These are phyloP conservation scores for Papilio protenor DNA, from an alignment of 2,888 invertebrate species.

Conservation along the genomic window DNA sequence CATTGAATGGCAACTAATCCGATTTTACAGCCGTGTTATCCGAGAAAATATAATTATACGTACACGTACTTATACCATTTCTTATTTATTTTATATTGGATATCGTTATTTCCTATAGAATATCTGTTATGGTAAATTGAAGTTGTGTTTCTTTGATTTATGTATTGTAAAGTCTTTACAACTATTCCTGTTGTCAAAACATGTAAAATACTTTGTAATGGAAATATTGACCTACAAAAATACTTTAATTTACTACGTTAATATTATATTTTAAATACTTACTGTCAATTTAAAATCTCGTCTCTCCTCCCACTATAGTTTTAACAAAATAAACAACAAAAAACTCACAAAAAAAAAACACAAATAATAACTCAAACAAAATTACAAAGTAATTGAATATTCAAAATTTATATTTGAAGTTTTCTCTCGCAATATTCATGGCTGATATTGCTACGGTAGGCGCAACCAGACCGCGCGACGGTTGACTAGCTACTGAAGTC, in stretches of 20 bases:
- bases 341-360: not conserved
- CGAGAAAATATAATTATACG: slow-evolving; percentile 41
- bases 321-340: slow-evolving; percentile 9
- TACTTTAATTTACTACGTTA: not conserved
- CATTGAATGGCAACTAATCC: slow-evolving; percentile 57
- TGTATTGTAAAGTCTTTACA: not conserved
- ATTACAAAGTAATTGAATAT: slow-evolving; percentile 13
- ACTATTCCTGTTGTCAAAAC: not conserved
- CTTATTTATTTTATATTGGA: not conserved
- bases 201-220: not conserved
- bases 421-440: slow-evolving; percentile 40
- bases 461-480: slow-evolving; percentile 36
- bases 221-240: not conserved
- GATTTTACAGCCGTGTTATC: slow-evolving; percentile 59
- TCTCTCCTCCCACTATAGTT: slow-evolving; percentile 24
- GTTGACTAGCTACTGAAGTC: slow-evolving; percentile 37
- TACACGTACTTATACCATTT: not conserved
- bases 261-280: slow-evolving; percentile 18
- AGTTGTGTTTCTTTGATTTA: not conserved
- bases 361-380: slow-evolving; percentile 31
- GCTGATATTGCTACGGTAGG: slow-evolving; percentile 23
- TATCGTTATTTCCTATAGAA: not conserved
- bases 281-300: slow-evolving; percentile 11
- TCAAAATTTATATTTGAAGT: slow-evolving; percentile 35
- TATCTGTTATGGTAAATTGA: not conserved